Evolutionary conservation across 1,140 invertebrate species (phyloP).

Genomic region (Habropoda laboriosa): DNA sequence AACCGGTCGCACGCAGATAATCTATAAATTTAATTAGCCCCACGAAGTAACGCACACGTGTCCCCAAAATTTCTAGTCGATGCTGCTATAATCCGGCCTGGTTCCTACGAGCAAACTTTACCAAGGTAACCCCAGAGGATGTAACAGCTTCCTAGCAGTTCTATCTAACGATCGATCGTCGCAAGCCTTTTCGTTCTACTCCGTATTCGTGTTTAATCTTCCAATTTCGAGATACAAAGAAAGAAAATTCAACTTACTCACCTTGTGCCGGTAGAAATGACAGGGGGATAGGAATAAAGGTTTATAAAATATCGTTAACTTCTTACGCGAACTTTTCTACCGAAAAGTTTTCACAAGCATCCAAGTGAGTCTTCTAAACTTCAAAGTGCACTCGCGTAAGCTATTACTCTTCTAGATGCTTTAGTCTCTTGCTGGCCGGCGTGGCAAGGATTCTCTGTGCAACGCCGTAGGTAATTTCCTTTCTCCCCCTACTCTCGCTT

Average conservation of each 20-base stretch:
- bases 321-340: background rate
- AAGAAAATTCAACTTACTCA: background rate
- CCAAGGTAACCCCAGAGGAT: background rate
- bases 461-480: background rate
- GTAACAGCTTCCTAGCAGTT: too few species aligned
- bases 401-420: background rate
- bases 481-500: too few species aligned
- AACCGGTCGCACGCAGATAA: too few species aligned
- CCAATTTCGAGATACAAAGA: background rate
- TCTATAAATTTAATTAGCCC: background rate
- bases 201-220: slow-evolving; percentile 2
- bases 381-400: background rate
- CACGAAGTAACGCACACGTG: background rate
- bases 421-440: background rate
- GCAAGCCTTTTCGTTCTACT: background rate
- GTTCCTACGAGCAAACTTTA: background rate
- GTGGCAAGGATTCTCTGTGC: background rate
- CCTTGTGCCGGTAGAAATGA: too few species aligned
- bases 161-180: slow-evolving; percentile 3
- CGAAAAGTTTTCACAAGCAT: background rate
- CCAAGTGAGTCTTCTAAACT: background rate
- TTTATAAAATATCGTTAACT: too few species aligned
- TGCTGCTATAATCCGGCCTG: background rate
- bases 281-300: too few species aligned
- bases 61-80: background rate